Evolutionary conservation across 2,797 vertebrate genomes (phyloP), one percentile per base, ranked within the genome.

Genomic region (Hipposideros larvatus): DNA sequence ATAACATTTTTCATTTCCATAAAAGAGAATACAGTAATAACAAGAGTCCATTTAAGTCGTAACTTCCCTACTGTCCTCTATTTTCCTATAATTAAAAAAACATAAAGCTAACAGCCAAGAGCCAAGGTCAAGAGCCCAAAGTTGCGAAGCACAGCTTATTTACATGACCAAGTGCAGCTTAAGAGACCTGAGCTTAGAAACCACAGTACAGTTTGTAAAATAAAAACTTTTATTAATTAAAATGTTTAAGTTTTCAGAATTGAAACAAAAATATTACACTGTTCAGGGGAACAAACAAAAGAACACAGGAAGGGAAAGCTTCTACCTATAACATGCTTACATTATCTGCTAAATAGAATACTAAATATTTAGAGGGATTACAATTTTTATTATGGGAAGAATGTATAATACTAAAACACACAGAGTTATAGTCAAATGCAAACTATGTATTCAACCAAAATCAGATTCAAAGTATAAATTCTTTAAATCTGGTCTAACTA

Each of bases 21-120:
- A 97, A 96, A 87, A 88, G 97, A 96, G 70, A 78, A 97, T 94
- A 93, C 80, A 94, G 97, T 89, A 96, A 94, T 82, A 97, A 96
- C 57, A 96, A 71, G 74, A 92, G n/a, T 78, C 80, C 78, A 95
- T 96, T 95, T 90, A 91, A 98, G 59, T 53, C 96, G 73, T 87
- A 97, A 97, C 89, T 98, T 95, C 93, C 96, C 96, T 80, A 94
- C 68, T 96, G 19, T 59, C 68, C 86, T 91, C 97, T 93, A 90
- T 97, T 97, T 97, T 88, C 77, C 74, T 87, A 92, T 97, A 95
- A 97, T 97, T 95, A 97, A 96, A 97, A 97, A 98, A 98, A 96
- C 59, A 96, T 98, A 98, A 65, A 95, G 71, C 93, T 59, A 97
- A 96, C 68, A 94, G 34, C 70, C 82, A 79, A 75, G n/a, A 80